These are phyloP conservation scores for Phoebastria nigripes DNA, from an alignment of 2,797 vertebrate genomes.

Conservation along the genomic window DNA sequence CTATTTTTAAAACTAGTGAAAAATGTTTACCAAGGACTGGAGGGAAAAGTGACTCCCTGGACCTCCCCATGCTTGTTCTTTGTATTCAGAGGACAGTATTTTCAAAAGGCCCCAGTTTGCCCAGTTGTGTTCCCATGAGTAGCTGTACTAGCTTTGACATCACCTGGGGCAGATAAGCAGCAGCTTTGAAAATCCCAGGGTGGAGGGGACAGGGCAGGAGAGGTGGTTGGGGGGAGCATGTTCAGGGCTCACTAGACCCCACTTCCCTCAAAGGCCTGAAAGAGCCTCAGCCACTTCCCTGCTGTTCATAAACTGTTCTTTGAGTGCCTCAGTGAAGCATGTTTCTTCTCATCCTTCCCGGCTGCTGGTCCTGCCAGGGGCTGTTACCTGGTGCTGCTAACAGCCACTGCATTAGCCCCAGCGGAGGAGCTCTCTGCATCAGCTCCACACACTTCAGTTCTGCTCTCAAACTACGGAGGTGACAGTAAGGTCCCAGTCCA, in stretches of 20 bases:
- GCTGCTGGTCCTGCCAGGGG: not conserved
- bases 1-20: constrained; percentile 34
- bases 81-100: not conserved
- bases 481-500: not conserved
- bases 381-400: not conserved
- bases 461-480: not conserved
- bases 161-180: not conserved
- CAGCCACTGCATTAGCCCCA: not conserved
- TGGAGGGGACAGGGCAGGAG: not conserved
- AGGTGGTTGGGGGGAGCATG: fast-evolving
- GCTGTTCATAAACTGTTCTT: not conserved
- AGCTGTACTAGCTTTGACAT: not conserved
- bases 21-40: not conserved
- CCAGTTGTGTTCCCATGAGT: not conserved
- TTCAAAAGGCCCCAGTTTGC: not conserved
- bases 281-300: not conserved
- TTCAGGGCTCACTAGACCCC: not conserved
- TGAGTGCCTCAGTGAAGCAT: not conserved
- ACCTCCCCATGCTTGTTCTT: not conserved
- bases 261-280: not conserved
- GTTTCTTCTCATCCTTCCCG: not conserved
- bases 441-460: not conserved
- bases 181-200: not conserved
- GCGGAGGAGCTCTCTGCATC: not conserved
- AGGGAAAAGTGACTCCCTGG: not conserved